phyloP scores from a whole-genome alignment of 1,140 invertebrate species.

The Popillia japonica region DNA sequence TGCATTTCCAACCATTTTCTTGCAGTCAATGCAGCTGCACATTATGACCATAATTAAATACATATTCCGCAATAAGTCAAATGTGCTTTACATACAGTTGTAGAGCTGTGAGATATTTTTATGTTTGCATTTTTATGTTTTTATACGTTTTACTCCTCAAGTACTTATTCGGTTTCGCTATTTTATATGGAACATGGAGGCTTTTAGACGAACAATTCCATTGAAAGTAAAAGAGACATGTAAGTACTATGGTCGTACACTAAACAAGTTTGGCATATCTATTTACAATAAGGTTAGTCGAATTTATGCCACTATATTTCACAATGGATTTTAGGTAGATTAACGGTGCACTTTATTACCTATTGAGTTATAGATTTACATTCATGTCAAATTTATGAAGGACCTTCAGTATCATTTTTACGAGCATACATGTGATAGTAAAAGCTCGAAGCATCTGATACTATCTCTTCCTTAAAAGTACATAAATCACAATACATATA shows the following conservation, averaged over 20 bases:
- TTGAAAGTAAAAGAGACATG: no score
- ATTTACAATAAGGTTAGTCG: background rate
- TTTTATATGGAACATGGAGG: background rate
- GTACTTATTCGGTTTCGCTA: no score
- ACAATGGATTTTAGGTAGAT: conserved; percentile 3
- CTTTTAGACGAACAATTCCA: no score
- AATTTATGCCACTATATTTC: conserved; percentile 20
- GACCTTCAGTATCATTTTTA: background rate
- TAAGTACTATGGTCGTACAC: background rate
- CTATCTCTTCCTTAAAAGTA: background rate
- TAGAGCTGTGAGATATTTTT: no score
- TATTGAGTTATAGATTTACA: conserved; percentile 17
- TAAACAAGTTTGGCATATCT: background rate
- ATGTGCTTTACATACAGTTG: no score
- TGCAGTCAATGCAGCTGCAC: no score
- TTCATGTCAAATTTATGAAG: conserved; percentile 9
- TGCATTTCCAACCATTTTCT: no score
- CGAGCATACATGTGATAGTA: background rate
- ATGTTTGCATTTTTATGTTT: no score
- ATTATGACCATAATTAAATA: no score
- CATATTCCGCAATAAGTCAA: no score
- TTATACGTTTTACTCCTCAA: no score
- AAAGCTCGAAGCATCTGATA: background rate
- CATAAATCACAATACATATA: no score
- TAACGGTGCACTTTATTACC: conserved; percentile 23